Percentiles rank a stretch among this genome's conserved stretches.
phyloP scores from a whole-genome alignment of 2,888 invertebrate species.

The Punctoribates punctum region DNA sequence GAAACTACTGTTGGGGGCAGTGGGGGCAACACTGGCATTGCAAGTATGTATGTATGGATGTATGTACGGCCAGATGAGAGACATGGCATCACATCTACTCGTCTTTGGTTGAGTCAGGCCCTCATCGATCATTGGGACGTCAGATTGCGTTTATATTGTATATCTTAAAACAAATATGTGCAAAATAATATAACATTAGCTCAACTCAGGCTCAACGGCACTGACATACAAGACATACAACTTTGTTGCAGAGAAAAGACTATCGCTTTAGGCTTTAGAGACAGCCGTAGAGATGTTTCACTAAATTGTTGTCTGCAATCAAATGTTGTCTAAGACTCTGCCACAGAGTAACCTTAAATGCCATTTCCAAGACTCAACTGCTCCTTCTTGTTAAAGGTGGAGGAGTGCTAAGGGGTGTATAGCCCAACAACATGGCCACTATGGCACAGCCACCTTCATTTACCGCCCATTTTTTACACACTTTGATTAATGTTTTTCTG shows the following conservation, averaged over 20 bases:
- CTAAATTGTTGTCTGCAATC: constrained; percentile 31
- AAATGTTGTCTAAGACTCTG: constrained; percentile 17
- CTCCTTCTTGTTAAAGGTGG: constrained; percentile 35
- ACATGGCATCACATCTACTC: constrained; percentile 13
- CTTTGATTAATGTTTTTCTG: constrained; percentile 29
- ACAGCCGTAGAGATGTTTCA: background rate
- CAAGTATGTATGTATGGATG: background rate
- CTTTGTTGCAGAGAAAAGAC: background rate
- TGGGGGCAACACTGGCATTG: background rate
- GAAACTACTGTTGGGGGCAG: background rate
- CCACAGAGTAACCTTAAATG: constrained; percentile 32
- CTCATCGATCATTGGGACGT: constrained; percentile 28
- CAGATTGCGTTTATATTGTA: constrained; percentile 36
- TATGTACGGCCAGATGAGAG: background rate
- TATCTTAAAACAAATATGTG: constrained; percentile 36
- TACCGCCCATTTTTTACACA: constrained; percentile 35
- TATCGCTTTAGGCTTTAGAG: constrained; percentile 10
- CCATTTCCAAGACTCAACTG: background rate
- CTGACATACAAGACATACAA: background rate
- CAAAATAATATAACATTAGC: constrained; percentile 31
- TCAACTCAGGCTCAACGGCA: background rate
- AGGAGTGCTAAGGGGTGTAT: constrained; percentile 34
- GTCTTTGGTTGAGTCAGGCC: constrained; percentile 13
- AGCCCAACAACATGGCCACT: constrained; percentile 23
- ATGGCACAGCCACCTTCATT: constrained; percentile 31